Percentiles rank a stretch among this genome's conserved stretches.
These are phyloP conservation scores for Chiloscyllium punctatum DNA, from an alignment of 2,797 vertebrate species.

Conservation along the genomic window DNA sequence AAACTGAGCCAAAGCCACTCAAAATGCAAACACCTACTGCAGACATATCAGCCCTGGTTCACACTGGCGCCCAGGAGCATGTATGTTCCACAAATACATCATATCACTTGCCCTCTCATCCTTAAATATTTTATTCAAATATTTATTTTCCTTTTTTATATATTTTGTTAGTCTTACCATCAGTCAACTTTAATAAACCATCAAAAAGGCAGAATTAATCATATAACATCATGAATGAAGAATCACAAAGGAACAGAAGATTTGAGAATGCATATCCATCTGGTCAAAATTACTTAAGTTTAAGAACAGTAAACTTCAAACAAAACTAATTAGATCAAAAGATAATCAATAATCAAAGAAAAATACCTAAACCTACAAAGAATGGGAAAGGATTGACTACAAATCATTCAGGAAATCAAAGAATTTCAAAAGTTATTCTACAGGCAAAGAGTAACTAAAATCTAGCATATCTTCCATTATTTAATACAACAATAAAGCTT, in stretches of 20 bases:
- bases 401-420: neutral
- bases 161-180: neutral
- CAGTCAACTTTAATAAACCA: neutral
- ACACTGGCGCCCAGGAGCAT: no score
- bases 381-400: neutral
- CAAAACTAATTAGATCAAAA: neutral
- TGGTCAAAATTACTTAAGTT: neutral
- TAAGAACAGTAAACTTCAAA: neutral
- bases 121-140: no score
- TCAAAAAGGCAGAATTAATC: neutral
- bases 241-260: neutral
- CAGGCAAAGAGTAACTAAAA: neutral
- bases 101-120: no score
- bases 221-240: neutral
- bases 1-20: no score
- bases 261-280: neutral
- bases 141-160: no score
- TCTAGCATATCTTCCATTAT: neutral
- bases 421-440: neutral
- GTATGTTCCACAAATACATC: no score
- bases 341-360: neutral
- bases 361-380: neutral
- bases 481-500: neutral
- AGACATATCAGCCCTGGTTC: no score
- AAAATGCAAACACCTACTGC: no score